Percentiles rank a stretch among this genome's conserved stretches.
Evolutionary conservation across 2,888 invertebrate genomes (phyloP).

Genomic region (Drosophila paranaensis): DNA sequence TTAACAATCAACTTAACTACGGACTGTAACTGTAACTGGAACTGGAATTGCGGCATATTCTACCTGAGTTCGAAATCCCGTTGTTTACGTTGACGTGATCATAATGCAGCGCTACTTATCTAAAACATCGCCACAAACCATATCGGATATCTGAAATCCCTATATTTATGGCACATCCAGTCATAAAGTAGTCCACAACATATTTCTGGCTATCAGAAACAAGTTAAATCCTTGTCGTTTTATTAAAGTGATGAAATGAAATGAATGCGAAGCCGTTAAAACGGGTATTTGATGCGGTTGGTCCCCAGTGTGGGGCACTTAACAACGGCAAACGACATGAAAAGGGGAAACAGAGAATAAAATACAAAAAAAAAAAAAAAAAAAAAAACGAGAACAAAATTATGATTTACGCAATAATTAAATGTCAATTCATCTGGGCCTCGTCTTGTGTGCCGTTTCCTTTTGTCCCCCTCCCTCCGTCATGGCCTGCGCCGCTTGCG

Average conservation of each 20-base stretch:
- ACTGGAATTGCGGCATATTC: not conserved
- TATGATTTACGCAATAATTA: slow-evolving; percentile 75
- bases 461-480: not conserved
- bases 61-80: not conserved
- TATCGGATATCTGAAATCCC: not conserved
- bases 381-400: slow-evolving; percentile 40
- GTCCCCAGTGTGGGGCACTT: slow-evolving; percentile 22
- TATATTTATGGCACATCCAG: not conserved
- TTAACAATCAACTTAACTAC: not conserved
- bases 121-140: not conserved
- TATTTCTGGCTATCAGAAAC: slow-evolving; percentile 9
- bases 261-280: slow-evolving; percentile 54
- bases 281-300: slow-evolving; percentile 58
- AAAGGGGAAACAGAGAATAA: slow-evolving; percentile 10
- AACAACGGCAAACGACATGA: slow-evolving; percentile 27
- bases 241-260: slow-evolving; percentile 46
- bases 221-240: slow-evolving; percentile 39
- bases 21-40: not conserved
- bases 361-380: not conserved
- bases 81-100: not conserved
- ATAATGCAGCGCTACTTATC: not conserved
- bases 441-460: slow-evolving; percentile 28
- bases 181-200: slow-evolving; percentile 5
- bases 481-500: slow-evolving; percentile 19
- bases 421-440: slow-evolving; percentile 72